Percentiles rank a stretch among this genome's conserved stretches.
These are phyloP conservation scores for Poecilia latipinna DNA, from an alignment of 2,113 vertebrate species.

Conservation along the genomic window DNA sequence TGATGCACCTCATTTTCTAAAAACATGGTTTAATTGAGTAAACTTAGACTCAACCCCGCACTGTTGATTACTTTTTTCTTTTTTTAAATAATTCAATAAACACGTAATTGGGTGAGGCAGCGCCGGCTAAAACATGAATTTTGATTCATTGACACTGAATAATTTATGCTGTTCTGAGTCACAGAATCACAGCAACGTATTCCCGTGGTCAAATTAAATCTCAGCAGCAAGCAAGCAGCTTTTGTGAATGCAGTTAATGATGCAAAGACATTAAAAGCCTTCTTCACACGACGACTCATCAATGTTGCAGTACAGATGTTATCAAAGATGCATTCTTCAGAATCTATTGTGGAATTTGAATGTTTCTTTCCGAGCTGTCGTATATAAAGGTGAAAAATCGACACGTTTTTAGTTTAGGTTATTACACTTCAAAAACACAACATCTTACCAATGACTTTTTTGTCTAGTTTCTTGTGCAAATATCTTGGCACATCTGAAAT, in stretches of 20 bases:
- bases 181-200: conserved; percentile 13
- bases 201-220: conserved; percentile 27
- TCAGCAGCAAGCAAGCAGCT: conserved; percentile 15
- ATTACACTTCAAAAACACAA: neutral
- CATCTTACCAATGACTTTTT: no score
- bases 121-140: conserved; percentile 30
- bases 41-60: conserved; percentile 14
- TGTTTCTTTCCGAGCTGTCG: neutral
- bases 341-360: neutral
- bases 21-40: neutral
- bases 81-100: conserved; percentile 19
- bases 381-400: neutral
- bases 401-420: neutral
- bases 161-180: conserved; percentile 26
- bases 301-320: neutral
- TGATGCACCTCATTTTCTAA: neutral
- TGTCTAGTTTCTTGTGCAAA: no score
- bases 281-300: conserved; percentile 13
- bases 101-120: conserved; percentile 13
- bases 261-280: conserved; percentile 2
- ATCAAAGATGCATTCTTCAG: neutral
- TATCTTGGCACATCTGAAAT: no score
- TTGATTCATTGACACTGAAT: conserved; percentile 15
- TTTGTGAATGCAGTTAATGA: conserved; percentile 21
- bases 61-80: neutral